phyloP scores from a whole-genome alignment of 2,797 vertebrate species.

The Spinus pinus region DNA sequence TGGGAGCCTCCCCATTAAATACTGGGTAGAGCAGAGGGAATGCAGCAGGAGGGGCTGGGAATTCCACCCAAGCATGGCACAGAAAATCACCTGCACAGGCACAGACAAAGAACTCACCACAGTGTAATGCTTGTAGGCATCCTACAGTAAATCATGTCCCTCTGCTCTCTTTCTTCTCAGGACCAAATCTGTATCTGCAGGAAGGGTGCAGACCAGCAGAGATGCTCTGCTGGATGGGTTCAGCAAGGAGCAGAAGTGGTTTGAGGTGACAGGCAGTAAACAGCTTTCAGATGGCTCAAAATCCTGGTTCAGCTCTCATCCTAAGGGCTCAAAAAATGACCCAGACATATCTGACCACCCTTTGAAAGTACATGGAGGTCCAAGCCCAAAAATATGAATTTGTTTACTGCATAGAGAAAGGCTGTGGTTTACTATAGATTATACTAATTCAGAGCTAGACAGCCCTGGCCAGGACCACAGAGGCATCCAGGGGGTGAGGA shows the following conservation, averaged over 20 bases:
- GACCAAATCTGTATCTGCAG: not conserved
- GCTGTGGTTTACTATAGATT: not conserved
- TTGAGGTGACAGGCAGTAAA: not conserved
- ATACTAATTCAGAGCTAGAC: not conserved
- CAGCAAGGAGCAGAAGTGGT: not conserved
- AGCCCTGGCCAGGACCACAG: not conserved
- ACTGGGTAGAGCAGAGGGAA: not conserved
- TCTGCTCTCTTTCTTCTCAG: not conserved
- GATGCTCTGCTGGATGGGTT: not conserved
- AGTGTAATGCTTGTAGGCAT: not conserved
- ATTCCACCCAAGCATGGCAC: not conserved
- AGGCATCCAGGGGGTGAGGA: rapidly evolving
- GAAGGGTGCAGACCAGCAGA: not conserved
- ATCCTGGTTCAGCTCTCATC: not conserved
- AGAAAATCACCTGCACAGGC: not conserved
- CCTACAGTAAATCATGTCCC: not conserved
- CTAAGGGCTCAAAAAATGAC: rapidly evolving
- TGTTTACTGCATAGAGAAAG: rapidly evolving
- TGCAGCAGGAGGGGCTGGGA: not conserved
- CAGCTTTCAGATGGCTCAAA: not conserved
- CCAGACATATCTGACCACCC: not conserved
- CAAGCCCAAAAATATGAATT: not conserved
- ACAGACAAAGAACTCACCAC: not conserved
- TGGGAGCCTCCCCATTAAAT: not conserved
- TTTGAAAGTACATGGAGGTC: not conserved